A percentile compares a stretch with the other conserved stretches of the same genome.
phyloP scores from a whole-genome alignment of 1,140 invertebrate species.

The Metopolophium dirhodum region DNA sequence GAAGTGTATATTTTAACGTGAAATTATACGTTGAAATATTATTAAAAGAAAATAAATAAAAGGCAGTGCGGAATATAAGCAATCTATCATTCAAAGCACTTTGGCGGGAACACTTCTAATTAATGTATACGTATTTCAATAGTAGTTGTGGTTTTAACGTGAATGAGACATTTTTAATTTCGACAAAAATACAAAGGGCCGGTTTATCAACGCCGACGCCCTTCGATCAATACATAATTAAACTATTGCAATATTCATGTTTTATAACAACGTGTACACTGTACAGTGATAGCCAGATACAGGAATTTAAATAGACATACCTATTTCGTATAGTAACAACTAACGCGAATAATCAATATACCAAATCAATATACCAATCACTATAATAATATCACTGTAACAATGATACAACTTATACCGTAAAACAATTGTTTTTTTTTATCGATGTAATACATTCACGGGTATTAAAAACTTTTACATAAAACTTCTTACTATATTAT shows the following conservation, averaged over 20 bases:
- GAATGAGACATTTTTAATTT: neutral
- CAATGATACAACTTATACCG: neutral
- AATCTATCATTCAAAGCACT: neutral
- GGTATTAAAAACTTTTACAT: no score
- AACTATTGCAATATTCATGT: neutral
- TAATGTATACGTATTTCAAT: neutral
- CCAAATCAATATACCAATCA: no score
- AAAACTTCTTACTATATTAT: neutral
- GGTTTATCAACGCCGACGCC: neutral
- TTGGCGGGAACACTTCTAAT: neutral
- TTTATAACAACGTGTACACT: neutral
- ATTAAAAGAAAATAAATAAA: neutral
- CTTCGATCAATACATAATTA: neutral
- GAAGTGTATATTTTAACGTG: neutral
- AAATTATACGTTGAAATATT: neutral
- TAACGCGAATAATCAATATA: neutral
- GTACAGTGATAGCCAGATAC: neutral
- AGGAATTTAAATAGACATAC: neutral
- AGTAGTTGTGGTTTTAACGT: neutral
- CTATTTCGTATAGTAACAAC: neutral
- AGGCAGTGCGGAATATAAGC: neutral
- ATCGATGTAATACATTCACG: neutral
- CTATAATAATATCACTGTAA: no score
- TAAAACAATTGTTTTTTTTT: neutral
- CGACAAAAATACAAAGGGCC: neutral